Conservation (phyloP, 2,888 invertebrate species). For the Automeris io region DNA sequence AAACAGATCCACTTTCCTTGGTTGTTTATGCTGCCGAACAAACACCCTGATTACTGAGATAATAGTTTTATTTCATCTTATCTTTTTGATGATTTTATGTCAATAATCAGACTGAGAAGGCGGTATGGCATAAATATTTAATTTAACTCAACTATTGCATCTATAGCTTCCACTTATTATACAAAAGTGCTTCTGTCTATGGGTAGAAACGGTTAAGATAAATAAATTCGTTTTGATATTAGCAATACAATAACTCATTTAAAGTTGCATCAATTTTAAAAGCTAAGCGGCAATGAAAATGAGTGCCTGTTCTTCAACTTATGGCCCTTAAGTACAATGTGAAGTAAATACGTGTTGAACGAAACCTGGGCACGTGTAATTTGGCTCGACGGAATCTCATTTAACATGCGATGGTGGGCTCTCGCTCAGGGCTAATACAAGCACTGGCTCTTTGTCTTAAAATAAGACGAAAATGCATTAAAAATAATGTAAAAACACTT, state of each 20-base stretch:
- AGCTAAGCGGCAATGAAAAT: conserved; percentile 55
- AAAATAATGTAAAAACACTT: conserved; percentile 67
- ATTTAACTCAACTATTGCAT: background rate
- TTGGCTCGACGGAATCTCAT: conserved; percentile 69
- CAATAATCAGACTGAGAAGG: conserved; percentile 10
- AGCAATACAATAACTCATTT: conserved; percentile 42
- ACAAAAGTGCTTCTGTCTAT: too few relatives aligned
- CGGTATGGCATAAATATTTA: background rate
- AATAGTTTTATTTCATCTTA: conserved; percentile 23
- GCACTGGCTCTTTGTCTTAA: conserved; percentile 56
- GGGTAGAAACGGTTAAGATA: conserved; percentile 17
- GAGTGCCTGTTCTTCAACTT: conserved; percentile 61
- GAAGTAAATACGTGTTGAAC: conserved; percentile 70
- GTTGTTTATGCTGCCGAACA: conserved; percentile 26
- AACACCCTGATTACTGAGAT: conserved; percentile 22
- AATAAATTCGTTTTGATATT: conserved; percentile 32
- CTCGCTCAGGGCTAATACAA: conserved; percentile 58
- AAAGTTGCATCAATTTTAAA: conserved; percentile 46
- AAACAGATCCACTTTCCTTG: conserved; percentile 31
- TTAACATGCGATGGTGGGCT: conserved; percentile 54
- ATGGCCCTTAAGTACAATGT: conserved; percentile 74
- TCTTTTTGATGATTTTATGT: conserved; percentile 16
- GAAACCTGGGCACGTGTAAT: conserved; percentile 63
- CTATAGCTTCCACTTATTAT: background rate
- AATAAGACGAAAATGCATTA: conserved; percentile 64